Base-by-base conservation (phyloP, 2,113 vertebrate species). In the Aix galericulata region DNA sequence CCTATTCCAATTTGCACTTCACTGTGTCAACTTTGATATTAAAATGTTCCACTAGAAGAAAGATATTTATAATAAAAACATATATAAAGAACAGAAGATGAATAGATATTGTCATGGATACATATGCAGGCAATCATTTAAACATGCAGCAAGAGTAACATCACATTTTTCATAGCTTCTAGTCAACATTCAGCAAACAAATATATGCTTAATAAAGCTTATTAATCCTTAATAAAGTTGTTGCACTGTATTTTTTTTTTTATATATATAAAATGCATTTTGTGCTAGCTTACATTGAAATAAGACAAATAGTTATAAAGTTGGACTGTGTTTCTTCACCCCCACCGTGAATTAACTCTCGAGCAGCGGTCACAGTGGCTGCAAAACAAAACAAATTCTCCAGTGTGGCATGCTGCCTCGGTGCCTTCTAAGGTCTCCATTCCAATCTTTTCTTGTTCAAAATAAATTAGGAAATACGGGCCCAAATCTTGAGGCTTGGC, bases 101-200 rank as follows among this genome's bases (percentile, higher is more conserved):
- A 83, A 94, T 94, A 95, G 96, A 91, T 94, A 96, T 34, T 90
- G 77, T 96, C 96, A 93, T 84, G 95, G 95, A 96, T 95, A 91
- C 87, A 83, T 62, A 96, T 36, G 81, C 91, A 93, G 88, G 81
- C 64, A 91, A 83, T 92, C 94, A 89, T 97, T 97, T 95, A 93
- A 94, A 86, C 72, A 67, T 44, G 82, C 75, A 2, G 92, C 95
- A 94, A 77, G 88, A 86, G 93, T 89, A 87, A 79, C 96, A 86
- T 92, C 92, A 74, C 93, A 86, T 97, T 97, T 98, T 93, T 97
- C 95, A 97, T 94, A 82, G 73, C 91, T 95, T 95, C 64, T 64
- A n/a, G 92, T 95, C 92, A 87, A 96, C 91, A 76, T 94, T 85
- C 75, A 94, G 93, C 60, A 77, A 86, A 84, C 93, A 97, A 95